Percentiles rank a stretch among this genome's conserved stretches.
These are phyloP conservation scores for Phyllopteryx taeniolatus DNA, from an alignment of 2,113 vertebrate species.

Conservation along the genomic window DNA sequence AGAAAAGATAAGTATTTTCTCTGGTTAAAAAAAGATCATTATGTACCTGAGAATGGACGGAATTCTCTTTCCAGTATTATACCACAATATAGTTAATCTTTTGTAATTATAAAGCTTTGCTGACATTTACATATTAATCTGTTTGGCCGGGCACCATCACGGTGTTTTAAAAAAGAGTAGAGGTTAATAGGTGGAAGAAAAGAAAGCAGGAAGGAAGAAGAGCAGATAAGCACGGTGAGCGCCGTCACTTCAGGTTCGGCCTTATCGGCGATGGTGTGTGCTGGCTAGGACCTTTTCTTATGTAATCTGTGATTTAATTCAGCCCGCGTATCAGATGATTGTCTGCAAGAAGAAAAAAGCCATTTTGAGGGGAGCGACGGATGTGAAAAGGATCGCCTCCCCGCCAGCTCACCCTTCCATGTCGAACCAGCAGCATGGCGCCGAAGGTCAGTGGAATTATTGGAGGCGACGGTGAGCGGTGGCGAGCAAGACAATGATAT, in stretches of 20 bases:
- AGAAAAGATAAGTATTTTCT: slow-evolving; percentile 60
- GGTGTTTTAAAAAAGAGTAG: slow-evolving; percentile 69
- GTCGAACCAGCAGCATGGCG: slow-evolving; percentile 74
- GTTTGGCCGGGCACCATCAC: slow-evolving; percentile 44
- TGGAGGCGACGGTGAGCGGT: slow-evolving; percentile 80
- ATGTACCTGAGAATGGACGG: slow-evolving; percentile 1
- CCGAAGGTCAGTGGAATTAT: slow-evolving; percentile 79
- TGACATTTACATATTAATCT: slow-evolving; percentile 78
- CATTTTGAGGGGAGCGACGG: slow-evolving; percentile 76
- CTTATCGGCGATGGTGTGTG: slow-evolving; percentile 60
- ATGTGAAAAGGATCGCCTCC: slow-evolving; percentile 75
- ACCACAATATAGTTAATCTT: slow-evolving; percentile 63
- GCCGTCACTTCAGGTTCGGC: slow-evolving; percentile 71
- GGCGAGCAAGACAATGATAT: slow-evolving; percentile 78
- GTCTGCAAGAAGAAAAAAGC: slow-evolving; percentile 79
- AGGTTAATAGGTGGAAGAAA: slow-evolving; percentile 43
- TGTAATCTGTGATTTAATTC: slow-evolving; percentile 81
- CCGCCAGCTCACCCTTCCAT: slow-evolving; percentile 78
- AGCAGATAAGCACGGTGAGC: slow-evolving; percentile 57
- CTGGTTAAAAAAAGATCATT: slow-evolving; percentile 38
- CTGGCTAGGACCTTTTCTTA: slow-evolving; percentile 74
- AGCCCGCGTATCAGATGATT: slow-evolving; percentile 78
- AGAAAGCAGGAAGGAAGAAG: slow-evolving; percentile 37
- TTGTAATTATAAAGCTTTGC: slow-evolving; percentile 70
- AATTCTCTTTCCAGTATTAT: slow-evolving; percentile 47